Base-by-base conservation (phyloP, 2,797 vertebrate species). In the Fistularia commersonii region DNA sequence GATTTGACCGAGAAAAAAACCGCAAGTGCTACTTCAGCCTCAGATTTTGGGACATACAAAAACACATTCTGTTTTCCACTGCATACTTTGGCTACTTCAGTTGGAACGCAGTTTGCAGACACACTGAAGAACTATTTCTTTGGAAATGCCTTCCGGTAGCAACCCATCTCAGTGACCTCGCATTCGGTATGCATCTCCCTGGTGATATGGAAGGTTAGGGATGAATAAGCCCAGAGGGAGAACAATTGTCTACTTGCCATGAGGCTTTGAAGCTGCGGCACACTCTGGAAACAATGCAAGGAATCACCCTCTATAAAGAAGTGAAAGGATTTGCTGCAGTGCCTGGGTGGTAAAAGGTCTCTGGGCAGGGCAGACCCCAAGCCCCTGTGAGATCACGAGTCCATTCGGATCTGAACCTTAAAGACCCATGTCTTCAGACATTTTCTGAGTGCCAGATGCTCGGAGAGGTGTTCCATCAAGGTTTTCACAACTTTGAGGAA, bases 391-490 rank as follows among this genome's bases (percentile, higher is more conserved):
- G 76, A 82, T 36, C 64, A 64, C 73, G 78, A 81, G 77, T 84
- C 83, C 81, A 80, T 75, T 69, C 74, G 65, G 81, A 84, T 70
- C 67, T 83, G 69, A 82, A 91, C 90, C 85, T 79, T 91, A 91
- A 90, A 81, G 81, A 76, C 81, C 83, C 90, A 89, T 80, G 85
- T 89, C 85, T 85, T 84, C 14, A 44, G 63, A 75, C 81, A 87
- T 83, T 76, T 81, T 87, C 77, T 89, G 82, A 90, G 82, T 88
- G 83, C 87, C 87, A 92, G 88, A 90, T 85, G 81, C 79, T 64
- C 68, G 81, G 37, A 40, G 48, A 50, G 11, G 10, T 12, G 13
- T 41, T 85, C 89, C 85, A 59, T 76, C 77, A 15, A 88, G 81
- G 64, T 89, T 87, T 82, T 75, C 83, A 76, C 78, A 74, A 48